A percentile compares a stretch with the other conserved stretches of the same genome.
These are phyloP conservation scores for Rousettus leschenaultii DNA, from an alignment of 2,113 vertebrate species.

Conservation along the genomic window DNA sequence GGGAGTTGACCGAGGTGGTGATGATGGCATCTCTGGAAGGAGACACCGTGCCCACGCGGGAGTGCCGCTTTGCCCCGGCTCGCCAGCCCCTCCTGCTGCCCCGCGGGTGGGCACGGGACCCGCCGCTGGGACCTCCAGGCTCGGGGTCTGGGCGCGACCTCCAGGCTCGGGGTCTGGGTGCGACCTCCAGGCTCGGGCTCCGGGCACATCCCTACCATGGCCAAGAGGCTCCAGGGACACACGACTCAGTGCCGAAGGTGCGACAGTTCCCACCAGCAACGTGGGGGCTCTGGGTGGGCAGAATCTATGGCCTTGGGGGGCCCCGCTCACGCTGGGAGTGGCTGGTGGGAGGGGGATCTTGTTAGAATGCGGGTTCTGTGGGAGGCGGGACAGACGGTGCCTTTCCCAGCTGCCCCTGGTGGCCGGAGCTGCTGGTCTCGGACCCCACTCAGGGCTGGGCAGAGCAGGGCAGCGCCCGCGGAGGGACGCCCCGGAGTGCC, in stretches of 20 bases:
- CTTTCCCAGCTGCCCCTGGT: neutral
- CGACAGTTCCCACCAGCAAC: too few relatives aligned
- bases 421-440: too few relatives aligned
- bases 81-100: neutral
- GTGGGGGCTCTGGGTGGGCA: neutral
- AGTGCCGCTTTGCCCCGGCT: too few relatives aligned
- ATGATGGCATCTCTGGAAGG: constrained; percentile 89
- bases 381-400: too few relatives aligned
- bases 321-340: neutral
- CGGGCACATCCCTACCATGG: accelerated
- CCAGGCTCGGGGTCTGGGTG: neutral
- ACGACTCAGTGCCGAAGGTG: neutral
- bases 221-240: neutral
- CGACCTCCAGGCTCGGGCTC: neutral
- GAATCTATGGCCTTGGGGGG: accelerated
- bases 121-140: neutral
- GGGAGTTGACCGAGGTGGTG: constrained; percentile 93
- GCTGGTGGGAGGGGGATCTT: neutral
- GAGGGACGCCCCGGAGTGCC: accelerated
- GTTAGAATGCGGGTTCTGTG: neutral
- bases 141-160: neutral
- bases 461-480: accelerated
- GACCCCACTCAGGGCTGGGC: neutral
- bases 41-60: neutral
- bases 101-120: accelerated